Evolutionary conservation across 1,140 invertebrate species (phyloP), one percentile per base, ranked within the genome.

Genomic region (Megathymus violae): DNA sequence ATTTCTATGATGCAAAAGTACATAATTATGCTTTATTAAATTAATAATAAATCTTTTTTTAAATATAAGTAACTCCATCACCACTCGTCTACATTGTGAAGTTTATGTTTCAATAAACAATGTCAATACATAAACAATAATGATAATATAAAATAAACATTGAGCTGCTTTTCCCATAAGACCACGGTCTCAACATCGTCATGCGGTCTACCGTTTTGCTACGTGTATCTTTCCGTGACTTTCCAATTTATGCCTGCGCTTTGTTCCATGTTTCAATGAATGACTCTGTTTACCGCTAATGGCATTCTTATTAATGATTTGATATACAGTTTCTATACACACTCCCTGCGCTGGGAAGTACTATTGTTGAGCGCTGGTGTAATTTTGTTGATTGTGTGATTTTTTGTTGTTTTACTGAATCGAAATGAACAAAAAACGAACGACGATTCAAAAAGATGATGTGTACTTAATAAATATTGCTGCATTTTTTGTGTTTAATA

Each of bases 211-310:
- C 38, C 7, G 9, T 56, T 40, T 51, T 40, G 52, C 31, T 73
- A 76, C 76, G 71, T 74, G 75, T 82, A 84, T 82, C 65, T 71
- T 76, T 73, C 58, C 69, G 78, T 78, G 78, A 80, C 71, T 76
- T 73, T 78, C 54, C 44, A 7, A 27, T 76, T 80, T 83, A 76
- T 74, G 64, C 64, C 13, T 17, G 14, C 16, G 66, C 59, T 50
- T 67, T 62, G 54, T 62, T 16, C 40, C 31, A 48, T 59, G 27
- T 36, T 36, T 36, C 34, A 36, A 61, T 52, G 41, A 46, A 38
- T 61, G 54, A 62, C 51, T 50, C 38, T 56, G 6, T 43, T 56
- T 56, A 56, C 14, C 40, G 41, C 43, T 68, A 59, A 63, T 60
- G 38, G 19, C 58, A n/a, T 60, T 60, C 59, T 44, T 60, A 64